Evolutionary conservation across 2,113 vertebrate species (phyloP).

Genomic region (Cercocebus atys): DNA sequence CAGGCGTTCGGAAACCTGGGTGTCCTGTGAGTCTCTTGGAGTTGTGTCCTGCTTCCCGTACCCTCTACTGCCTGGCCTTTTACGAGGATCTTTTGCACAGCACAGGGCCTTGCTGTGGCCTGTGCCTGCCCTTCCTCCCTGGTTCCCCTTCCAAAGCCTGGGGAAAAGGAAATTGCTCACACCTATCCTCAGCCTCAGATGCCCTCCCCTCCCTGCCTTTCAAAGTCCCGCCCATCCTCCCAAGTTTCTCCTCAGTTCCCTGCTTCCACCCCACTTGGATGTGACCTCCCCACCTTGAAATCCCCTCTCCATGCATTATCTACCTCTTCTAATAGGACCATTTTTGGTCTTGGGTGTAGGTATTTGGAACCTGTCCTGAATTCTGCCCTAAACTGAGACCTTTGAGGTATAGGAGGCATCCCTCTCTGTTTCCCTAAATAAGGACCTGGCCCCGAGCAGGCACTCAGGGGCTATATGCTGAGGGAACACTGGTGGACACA

Average conservation of each 20-base stretch:
- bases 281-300: too few relatives aligned
- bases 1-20: neutral
- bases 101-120: too few relatives aligned
- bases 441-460: neutral
- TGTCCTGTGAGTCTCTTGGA: neutral
- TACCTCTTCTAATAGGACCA: neutral
- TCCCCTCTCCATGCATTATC: neutral
- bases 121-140: too few relatives aligned
- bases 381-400: neutral
- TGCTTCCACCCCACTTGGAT: neutral
- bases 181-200: neutral
- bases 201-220: neutral
- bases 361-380: neutral
- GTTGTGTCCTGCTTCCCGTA: neutral
- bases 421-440: neutral
- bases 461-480: neutral
- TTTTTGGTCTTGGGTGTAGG: neutral
- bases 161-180: neutral
- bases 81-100: neutral
- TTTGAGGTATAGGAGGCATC: neutral
- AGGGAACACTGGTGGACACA: neutral
- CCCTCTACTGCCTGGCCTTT: neutral
- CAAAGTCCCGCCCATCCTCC: neutral
- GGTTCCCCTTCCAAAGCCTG: too few relatives aligned
- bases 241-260: neutral